These are phyloP conservation scores for Cheilosia grossa DNA, from an alignment of 2,888 invertebrate species.

Conservation along the genomic window DNA sequence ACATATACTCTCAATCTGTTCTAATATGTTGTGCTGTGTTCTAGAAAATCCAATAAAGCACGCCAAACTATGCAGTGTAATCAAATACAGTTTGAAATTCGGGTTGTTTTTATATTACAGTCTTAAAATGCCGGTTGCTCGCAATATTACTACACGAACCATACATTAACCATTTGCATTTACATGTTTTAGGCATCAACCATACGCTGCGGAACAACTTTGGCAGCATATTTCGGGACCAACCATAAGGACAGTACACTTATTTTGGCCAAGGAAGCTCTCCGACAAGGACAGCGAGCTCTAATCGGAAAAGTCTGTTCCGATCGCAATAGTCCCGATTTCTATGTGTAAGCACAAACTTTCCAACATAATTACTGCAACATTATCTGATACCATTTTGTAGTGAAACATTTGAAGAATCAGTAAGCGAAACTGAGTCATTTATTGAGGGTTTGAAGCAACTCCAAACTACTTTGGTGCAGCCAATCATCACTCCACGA, in stretches of 20 bases:
- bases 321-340: slow-evolving; percentile 81
- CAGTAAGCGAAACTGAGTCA: slow-evolving; percentile 85
- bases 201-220: slow-evolving; percentile 92
- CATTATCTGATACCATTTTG: slow-evolving; percentile 72
- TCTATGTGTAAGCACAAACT: slow-evolving; percentile 79
- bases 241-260: slow-evolving; percentile 89
- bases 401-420: slow-evolving; percentile 87
- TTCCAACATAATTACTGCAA: background rate
- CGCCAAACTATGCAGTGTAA: too few relatives aligned
- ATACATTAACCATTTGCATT: background rate
- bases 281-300: slow-evolving; percentile 90
- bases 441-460: slow-evolving; percentile 86
- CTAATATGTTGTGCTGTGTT: too few relatives aligned
- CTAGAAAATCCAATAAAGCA: too few relatives aligned
- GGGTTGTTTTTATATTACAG: too few relatives aligned
- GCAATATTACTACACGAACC: too few relatives aligned
- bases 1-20: too few relatives aligned
- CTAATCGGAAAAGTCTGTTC: slow-evolving; percentile 91
- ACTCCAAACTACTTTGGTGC: slow-evolving; percentile 86
- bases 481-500: slow-evolving; percentile 92
- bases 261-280: slow-evolving; percentile 88
- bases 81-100: too few relatives aligned
- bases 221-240: slow-evolving; percentile 94
- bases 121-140: too few relatives aligned
- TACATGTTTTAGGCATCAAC: slow-evolving; percentile 86